A percentile compares a stretch with the other conserved stretches of the same genome.
Conservation (phyloP, 37 sponge, comb jelly and placozoan species). For the Spongilla lacustris region DNA sequence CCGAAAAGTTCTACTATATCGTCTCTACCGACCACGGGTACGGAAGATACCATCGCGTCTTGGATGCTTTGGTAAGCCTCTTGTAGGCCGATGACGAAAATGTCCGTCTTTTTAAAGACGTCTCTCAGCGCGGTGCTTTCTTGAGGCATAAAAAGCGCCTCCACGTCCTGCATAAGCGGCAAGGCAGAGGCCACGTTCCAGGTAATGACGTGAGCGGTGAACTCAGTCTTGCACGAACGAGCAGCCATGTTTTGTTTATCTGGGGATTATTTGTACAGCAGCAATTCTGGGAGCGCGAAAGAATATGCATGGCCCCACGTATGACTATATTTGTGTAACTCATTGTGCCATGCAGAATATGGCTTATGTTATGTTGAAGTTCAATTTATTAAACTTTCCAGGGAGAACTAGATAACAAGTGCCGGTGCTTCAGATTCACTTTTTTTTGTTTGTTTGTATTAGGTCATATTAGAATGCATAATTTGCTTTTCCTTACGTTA, state of each 20-base stretch:
- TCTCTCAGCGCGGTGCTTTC: slow-evolving; percentile 17
- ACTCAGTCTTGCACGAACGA: slow-evolving; percentile 21
- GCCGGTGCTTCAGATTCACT: too few species aligned
- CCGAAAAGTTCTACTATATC: slow-evolving; percentile 51
- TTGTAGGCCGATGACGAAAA: slow-evolving; percentile 71
- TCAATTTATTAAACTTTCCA: too few species aligned
- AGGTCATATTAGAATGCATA: too few species aligned
- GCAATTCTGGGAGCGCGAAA: too few species aligned
- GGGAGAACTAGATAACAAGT: too few species aligned
- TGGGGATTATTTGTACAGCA: too few species aligned
- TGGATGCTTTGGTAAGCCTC: slow-evolving; percentile 68
- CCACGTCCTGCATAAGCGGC: slow-evolving; percentile 22
- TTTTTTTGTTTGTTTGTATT: too few species aligned
- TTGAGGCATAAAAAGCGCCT: slow-evolving; percentile 65
- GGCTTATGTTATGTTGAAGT: too few species aligned
- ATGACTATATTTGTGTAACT: too few species aligned
- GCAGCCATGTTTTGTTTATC: not conserved
- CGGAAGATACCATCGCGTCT: slow-evolving; percentile 44
- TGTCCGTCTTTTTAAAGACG: slow-evolving; percentile 35
- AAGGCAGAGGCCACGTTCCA: slow-evolving; percentile 67
- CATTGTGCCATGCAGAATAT: too few species aligned
- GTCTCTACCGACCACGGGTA: slow-evolving; percentile 68
- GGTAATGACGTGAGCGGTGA: slow-evolving; percentile 53
- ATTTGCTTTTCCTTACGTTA: too few species aligned
- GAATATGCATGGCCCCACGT: too few species aligned